Evolutionary conservation across 2,113 vertebrate genomes (phyloP).

Genomic region (Gnathonemus longibarbis): DNA sequence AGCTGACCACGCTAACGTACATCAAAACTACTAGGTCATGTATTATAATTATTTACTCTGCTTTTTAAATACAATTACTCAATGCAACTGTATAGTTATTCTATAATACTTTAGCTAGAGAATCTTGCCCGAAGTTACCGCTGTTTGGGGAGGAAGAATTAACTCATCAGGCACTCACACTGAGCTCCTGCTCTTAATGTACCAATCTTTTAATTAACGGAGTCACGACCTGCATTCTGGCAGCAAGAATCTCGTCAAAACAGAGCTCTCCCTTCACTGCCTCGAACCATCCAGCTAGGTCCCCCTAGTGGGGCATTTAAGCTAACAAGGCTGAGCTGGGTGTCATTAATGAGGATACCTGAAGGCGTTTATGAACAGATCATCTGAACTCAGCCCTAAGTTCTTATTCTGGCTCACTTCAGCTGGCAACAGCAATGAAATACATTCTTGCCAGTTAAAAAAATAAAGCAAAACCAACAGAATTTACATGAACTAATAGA

Average conservation of each 20-base stretch:
- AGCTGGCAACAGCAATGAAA: not conserved
- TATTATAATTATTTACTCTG: not conserved
- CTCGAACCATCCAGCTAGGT: not conserved
- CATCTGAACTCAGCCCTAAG: not conserved
- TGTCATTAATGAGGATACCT: not conserved
- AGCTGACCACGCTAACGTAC: not conserved
- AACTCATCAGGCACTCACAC: not conserved
- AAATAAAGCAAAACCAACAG: not conserved
- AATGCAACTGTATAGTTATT: not conserved
- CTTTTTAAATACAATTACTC: not conserved
- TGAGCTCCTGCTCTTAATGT: not conserved
- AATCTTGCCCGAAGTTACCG: not conserved
- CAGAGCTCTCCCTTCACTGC: not conserved
- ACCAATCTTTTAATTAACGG: not conserved
- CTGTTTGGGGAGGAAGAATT: not conserved
- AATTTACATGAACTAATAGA: not conserved
- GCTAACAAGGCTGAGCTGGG: not conserved
- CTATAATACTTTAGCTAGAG: not conserved
- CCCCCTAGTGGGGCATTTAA: not conserved
- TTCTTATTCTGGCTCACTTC: not conserved
- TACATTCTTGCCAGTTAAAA: not conserved
- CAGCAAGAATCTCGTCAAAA: not conserved
- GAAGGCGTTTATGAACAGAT: not conserved
- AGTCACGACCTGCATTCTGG: not conserved
- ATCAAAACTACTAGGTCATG: not conserved